These are phyloP conservation scores for Microtus ochrogaster DNA, from an alignment of 2,113 vertebrate species.

Conservation along the genomic window DNA sequence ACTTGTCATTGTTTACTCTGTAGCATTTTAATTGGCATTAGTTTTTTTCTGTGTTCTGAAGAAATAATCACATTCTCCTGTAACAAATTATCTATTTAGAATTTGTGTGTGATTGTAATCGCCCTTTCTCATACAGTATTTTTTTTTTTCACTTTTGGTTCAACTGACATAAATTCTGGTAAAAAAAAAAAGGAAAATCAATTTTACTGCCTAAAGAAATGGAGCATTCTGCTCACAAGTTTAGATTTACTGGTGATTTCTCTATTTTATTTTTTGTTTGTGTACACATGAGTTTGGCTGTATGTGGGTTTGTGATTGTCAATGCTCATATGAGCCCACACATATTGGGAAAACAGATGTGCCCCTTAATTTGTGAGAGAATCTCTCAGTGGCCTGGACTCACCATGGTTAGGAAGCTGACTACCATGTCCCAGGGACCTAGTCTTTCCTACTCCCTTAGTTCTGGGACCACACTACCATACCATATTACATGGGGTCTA, in stretches of 20 bases:
- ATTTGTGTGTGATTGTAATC: background rate
- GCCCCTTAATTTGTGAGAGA: background rate
- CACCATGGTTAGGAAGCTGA: background rate
- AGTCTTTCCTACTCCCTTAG: background rate
- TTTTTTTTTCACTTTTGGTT: background rate
- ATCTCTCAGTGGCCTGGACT: background rate
- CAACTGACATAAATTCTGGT: too few relatives aligned
- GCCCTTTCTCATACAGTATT: background rate
- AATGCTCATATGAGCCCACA: background rate
- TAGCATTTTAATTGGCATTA: background rate
- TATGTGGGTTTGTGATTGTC: background rate
- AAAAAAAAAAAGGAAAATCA: background rate
- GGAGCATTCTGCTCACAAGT: background rate
- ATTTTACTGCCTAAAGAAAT: background rate
- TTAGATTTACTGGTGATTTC: background rate
- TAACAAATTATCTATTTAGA: background rate
- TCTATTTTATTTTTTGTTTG: background rate
- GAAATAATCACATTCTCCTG: background rate
- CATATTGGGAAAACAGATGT: background rate
- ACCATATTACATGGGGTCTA: background rate
- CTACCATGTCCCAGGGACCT: fast-evolving
- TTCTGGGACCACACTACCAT: too few relatives aligned
- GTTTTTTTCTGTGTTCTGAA: background rate
- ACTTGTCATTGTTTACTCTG: background rate
- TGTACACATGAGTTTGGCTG: background rate